Base-by-base conservation (phyloP, 2,797 vertebrate species). In the Poecilia gillii region DNA sequence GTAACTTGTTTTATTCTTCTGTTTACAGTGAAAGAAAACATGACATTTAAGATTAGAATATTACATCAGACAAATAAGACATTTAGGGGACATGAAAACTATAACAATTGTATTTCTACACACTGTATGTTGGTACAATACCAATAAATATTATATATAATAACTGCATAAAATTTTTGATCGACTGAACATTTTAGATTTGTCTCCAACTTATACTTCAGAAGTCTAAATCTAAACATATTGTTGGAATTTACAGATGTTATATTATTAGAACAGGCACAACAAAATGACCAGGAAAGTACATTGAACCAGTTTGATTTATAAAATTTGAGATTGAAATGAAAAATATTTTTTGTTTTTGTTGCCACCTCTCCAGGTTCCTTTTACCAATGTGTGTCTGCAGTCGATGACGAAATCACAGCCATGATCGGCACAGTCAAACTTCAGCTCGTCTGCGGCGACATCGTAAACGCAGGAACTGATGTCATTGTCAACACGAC, bases 401-500 rank as follows among this genome's bases (percentile, higher is more conserved):
- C 28, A 13, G 70, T 25, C 9, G 45, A 84, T 11, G 55, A 85
- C 31, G 86, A 91, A 77, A 81, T 92, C 80, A 90, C 87, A 1
- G 84, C 89, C 66, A 88, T 75, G 87, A 33, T 94, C 83, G 94
- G 91, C 0, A 43, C 5, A 16, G 89, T 95, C 72, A 83, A 73
- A 71, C 79, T 95, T 45, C 90, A 93, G 71, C 73, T 94, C 55
- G 46, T 91, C 33, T 7, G 3, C 7, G 92, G 88, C 4, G 75
- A 94, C 90, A 94, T 95, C 71, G 41, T 81, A 39, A 76, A 86
- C 6, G 91, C 87, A 72, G 72, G 12, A 13, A 88, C 90, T 6
- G 91, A 95, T 71, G 90, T 79, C 74, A 92, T 95, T n/a, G 81
- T 95, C 80, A 95, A 95, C 76, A 92, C 93, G 25, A 93, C 91